These are phyloP conservation scores for Polietes domitor DNA, from an alignment of 2,888 invertebrate genomes.

Conservation along the genomic window DNA sequence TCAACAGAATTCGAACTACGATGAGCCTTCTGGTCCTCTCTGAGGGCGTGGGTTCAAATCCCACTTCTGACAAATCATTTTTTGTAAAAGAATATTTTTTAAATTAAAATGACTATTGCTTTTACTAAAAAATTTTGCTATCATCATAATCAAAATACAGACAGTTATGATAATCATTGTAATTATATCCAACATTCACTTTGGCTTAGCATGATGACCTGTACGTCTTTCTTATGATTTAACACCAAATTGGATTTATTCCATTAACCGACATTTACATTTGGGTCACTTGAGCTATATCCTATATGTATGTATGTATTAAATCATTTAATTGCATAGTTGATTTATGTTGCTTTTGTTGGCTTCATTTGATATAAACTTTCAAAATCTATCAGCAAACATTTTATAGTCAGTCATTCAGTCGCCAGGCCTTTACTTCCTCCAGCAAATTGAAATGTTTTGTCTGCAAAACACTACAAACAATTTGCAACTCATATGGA, in stretches of 20 bases:
- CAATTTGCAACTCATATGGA: background rate
- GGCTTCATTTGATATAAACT: background rate
- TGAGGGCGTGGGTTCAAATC: conserved; percentile 74
- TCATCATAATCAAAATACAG: background rate
- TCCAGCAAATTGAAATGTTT: background rate
- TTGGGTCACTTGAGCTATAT: background rate
- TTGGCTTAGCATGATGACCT: background rate
- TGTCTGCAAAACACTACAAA: background rate
- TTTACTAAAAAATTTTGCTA: too few relatives aligned
- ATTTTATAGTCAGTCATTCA: background rate
- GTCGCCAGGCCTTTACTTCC: background rate
- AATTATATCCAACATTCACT: background rate
- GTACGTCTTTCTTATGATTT: background rate
- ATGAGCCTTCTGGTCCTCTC: conserved; percentile 73
- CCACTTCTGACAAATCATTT: conserved; percentile 72
- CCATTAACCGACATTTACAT: conserved; percentile 11
- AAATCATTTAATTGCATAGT: background rate
- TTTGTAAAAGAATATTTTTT: conserved; percentile 27
- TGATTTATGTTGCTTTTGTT: background rate
- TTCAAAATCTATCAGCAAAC: background rate
- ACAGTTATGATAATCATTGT: background rate
- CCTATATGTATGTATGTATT: background rate
- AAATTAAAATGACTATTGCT: too few relatives aligned
- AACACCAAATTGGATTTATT: background rate
- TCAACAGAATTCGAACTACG: conserved; percentile 29